phyloP scores from a whole-genome alignment of 1,140 invertebrate species.

The Drosophila truncata region DNA sequence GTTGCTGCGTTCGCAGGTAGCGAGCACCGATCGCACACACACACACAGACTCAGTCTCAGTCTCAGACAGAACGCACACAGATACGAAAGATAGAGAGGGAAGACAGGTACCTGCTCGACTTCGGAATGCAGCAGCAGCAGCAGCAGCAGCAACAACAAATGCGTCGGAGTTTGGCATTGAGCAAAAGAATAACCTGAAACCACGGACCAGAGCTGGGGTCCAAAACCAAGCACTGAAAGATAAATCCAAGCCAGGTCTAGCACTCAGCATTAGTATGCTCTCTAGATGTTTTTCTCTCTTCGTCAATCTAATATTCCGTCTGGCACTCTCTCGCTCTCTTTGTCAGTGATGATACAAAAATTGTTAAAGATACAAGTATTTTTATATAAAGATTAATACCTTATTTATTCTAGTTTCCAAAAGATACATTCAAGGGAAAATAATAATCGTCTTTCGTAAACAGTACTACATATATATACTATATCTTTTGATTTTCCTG shows the following conservation, averaged over 20 bases:
- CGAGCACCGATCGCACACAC: slow-evolving; percentile 60
- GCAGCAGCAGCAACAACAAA: slow-evolving; percentile 49
- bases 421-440: no score
- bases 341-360: slow-evolving; percentile 21
- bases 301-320: slow-evolving; percentile 16
- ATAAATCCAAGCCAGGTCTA: slow-evolving; percentile 51
- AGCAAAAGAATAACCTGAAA: slow-evolving; percentile 60
- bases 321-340: slow-evolving; percentile 3
- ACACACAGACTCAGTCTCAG: slow-evolving; percentile 29
- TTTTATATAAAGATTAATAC: no score
- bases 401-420: no score
- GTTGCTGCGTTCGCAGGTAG: slow-evolving; percentile 68
- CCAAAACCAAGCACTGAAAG: slow-evolving; percentile 27
- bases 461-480: no score
- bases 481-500: neutral
- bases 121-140: slow-evolving; percentile 67
- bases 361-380: no score
- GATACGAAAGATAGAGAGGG: slow-evolving; percentile 14
- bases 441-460: neutral
- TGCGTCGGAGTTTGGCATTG: slow-evolving; percentile 77
- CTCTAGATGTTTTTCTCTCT: neutral
- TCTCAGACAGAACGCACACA: slow-evolving; percentile 15
- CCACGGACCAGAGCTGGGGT: slow-evolving; percentile 28
- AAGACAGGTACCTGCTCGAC: slow-evolving; percentile 78
- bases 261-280: slow-evolving; percentile 25